Conservation (phyloP, 1,140 invertebrate genomes). For the Conopomorpha cramerella region DNA sequence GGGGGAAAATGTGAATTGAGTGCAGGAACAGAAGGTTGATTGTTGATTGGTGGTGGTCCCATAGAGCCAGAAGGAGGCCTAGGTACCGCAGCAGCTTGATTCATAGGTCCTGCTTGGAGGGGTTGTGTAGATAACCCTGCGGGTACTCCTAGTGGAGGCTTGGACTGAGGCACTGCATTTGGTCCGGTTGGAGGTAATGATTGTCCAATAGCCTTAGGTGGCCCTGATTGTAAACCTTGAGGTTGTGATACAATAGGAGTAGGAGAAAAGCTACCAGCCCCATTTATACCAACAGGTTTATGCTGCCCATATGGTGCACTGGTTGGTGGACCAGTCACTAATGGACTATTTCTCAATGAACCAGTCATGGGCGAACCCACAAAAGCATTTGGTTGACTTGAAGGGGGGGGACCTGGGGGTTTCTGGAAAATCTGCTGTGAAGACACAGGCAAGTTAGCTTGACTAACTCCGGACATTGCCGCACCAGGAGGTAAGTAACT, state of each 20-base stretch:
- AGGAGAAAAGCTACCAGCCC: no score
- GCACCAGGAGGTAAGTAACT: no score
- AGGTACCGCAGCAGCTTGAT: no score
- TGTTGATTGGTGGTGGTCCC: no score
- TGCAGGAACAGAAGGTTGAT: constrained; percentile 5
- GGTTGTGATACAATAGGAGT: neutral
- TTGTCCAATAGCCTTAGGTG: neutral
- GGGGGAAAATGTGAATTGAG: constrained; percentile 7
- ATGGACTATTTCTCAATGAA: constrained; percentile 3
- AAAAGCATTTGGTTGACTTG: constrained; percentile 26
- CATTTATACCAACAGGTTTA: no score
- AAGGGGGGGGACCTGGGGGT: constrained; percentile 43
- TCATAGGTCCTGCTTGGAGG: no score
- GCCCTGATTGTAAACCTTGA: neutral
- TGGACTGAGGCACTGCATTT: no score
- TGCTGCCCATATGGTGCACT: constrained; percentile 6
- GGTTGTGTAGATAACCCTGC: no score
- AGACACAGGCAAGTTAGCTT: no score
- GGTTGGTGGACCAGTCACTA: constrained; percentile 9
- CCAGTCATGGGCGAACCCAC: constrained; percentile 10
- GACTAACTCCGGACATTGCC: no score
- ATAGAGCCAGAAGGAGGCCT: no score
- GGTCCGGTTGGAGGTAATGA: neutral
- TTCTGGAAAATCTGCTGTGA: constrained; percentile 49
- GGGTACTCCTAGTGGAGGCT: no score